These are phyloP conservation scores for Lasioglossum albipes DNA, from an alignment of 1,140 invertebrate genomes.

Conservation along the genomic window DNA sequence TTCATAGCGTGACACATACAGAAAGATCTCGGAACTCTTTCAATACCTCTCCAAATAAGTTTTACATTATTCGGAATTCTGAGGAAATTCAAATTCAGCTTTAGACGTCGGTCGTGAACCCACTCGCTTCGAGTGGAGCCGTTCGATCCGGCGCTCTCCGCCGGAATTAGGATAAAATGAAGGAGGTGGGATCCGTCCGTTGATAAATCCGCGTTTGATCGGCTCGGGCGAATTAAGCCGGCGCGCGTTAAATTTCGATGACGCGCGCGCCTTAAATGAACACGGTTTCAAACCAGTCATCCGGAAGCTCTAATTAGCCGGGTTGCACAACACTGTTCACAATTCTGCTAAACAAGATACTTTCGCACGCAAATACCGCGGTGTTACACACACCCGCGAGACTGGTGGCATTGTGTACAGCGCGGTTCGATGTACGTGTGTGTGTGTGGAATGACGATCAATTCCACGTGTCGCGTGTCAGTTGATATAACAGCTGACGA, in stretches of 20 bases:
- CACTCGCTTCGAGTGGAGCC: too few relatives aligned
- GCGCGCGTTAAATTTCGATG: background rate
- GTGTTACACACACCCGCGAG: background rate
- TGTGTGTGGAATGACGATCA: slow-evolving; percentile 28
- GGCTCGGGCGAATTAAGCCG: background rate
- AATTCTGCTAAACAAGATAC: slow-evolving; percentile 43
- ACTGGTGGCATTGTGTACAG: background rate
- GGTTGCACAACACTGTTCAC: slow-evolving; percentile 16
- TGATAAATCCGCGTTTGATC: background rate
- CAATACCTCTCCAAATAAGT: too few relatives aligned
- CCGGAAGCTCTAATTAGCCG: slow-evolving; percentile 24
- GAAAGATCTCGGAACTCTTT: too few relatives aligned
- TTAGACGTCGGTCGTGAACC: too few relatives aligned
- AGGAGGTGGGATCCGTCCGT: background rate
- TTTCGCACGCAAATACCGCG: slow-evolving; percentile 27
- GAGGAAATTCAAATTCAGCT: too few relatives aligned
- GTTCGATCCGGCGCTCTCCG: too few relatives aligned
- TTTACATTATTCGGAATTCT: too few relatives aligned
- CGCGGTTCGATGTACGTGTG: background rate
- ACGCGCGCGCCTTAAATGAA: slow-evolving; percentile 5
- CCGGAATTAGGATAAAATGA: too few relatives aligned
- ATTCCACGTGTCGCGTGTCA: slow-evolving; percentile 29
- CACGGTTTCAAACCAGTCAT: slow-evolving; percentile 12
- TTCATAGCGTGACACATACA: too few relatives aligned
- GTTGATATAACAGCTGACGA: slow-evolving; percentile 29